phyloP scores from a whole-genome alignment of 2,888 invertebrate species.

The Drosophila mulleri region DNA sequence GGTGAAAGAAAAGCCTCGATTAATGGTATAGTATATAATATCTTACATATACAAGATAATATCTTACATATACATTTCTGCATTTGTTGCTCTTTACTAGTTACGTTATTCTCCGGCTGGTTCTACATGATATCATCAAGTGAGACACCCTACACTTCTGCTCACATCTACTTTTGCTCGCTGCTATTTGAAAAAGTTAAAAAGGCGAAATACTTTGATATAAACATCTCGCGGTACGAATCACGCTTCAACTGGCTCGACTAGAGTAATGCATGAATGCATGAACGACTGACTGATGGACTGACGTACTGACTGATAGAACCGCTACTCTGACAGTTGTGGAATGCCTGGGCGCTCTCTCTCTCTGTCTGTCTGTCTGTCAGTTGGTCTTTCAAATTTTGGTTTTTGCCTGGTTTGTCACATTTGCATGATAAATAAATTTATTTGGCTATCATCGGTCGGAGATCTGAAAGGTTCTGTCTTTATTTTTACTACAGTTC shows the following conservation, averaged over 20 bases:
- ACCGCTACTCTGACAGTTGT: constrained; percentile 31
- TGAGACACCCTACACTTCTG: background rate
- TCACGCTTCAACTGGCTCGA: constrained; percentile 60
- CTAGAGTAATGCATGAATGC: constrained; percentile 50
- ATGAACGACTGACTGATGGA: constrained; percentile 31
- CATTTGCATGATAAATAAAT: constrained; percentile 76
- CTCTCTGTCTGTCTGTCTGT: constrained; percentile 29
- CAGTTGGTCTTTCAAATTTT: constrained; percentile 33
- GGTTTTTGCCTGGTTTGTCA: constrained; percentile 52
- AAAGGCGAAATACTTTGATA: constrained; percentile 71
- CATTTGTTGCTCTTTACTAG: no score
- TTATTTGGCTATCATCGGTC: constrained; percentile 49
- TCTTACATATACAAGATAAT: no score
- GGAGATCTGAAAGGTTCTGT: constrained; percentile 36
- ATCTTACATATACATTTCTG: no score
- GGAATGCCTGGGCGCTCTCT: constrained; percentile 29
- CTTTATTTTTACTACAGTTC: constrained; percentile 3
- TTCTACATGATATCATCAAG: constrained; percentile 4
- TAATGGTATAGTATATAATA: no score
- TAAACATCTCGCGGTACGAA: constrained; percentile 59
- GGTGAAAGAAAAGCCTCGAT: no score
- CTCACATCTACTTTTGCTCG: background rate
- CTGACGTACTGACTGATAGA: constrained; percentile 25
- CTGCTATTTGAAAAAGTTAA: constrained; percentile 65
- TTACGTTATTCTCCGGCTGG: no score